Evolutionary conservation across 2,113 vertebrate genomes (phyloP).

Genomic region (Ciconia stormi): DNA sequence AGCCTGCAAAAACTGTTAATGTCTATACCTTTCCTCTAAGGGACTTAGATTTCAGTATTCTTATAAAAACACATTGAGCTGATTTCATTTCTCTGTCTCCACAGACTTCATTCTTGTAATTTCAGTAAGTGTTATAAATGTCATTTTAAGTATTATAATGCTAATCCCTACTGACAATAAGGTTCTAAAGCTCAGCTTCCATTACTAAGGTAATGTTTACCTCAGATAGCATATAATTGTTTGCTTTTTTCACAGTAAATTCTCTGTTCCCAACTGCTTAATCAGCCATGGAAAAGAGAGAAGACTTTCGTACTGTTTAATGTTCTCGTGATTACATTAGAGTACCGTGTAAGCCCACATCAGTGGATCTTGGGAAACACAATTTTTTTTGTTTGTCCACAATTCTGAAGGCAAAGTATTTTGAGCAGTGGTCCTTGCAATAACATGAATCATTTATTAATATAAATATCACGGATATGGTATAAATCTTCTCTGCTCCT

Average conservation of each 20-base stretch:
- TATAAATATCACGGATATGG: constrained; percentile 46
- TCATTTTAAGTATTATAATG: constrained; percentile 88
- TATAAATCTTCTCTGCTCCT: constrained; percentile 41
- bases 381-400: constrained; percentile 35
- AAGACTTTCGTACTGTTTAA: constrained; percentile 70
- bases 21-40: constrained; percentile 82
- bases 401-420: constrained; percentile 27
- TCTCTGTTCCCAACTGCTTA: constrained; percentile 86
- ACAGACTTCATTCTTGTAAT: constrained; percentile 83
- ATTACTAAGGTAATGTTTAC: constrained; percentile 93
- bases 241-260: constrained; percentile 81
- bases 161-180: constrained; percentile 87
- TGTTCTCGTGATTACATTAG: constrained; percentile 70
- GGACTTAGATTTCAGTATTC: constrained; percentile 82
- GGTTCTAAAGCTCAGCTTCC: constrained; percentile 83
- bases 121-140: constrained; percentile 92
- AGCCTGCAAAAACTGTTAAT: constrained; percentile 82
- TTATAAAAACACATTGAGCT: constrained; percentile 85
- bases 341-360: constrained; percentile 36
- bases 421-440: constrained; percentile 45
- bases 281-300: constrained; percentile 84
- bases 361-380: constrained; percentile 13
- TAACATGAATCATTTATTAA: constrained; percentile 58
- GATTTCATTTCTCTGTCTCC: constrained; percentile 83
- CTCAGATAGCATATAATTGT: constrained; percentile 87